phyloP scores from a whole-genome alignment of 2,113 vertebrate genomes.

The Eublepharis macularius region DNA sequence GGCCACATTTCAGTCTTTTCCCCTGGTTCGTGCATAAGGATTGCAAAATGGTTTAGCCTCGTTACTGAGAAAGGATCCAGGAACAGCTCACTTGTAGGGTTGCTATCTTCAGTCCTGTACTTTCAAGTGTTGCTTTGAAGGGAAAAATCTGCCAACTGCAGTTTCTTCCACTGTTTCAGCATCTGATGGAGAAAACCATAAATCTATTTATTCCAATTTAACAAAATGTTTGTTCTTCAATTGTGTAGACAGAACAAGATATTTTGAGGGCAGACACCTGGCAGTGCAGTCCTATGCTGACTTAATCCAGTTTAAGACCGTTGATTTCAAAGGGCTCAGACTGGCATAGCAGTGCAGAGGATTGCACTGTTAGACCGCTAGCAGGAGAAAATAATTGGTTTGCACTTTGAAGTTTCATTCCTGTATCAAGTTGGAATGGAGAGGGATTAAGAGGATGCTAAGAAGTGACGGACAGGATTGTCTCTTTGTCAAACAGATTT shows the following conservation, averaged over 20 bases:
- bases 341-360: no score
- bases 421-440: neutral
- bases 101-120: neutral
- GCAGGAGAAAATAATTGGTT: neutral
- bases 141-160: neutral
- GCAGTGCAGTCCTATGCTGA: no score
- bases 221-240: neutral
- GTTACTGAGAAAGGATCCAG: conserved; percentile 13
- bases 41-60: conserved; percentile 12
- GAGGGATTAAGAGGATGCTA: neutral
- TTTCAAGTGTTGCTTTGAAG: neutral
- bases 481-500: neutral
- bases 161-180: neutral
- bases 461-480: neutral
- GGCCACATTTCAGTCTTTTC: neutral
- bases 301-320: no score
- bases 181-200: neutral
- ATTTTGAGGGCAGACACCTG: neutral
- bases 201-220: neutral
- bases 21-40: conserved; percentile 18
- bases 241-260: neutral
- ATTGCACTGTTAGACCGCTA: neutral
- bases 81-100: neutral
- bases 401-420: neutral
- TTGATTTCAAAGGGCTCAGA: no score